Conservation (phyloP, 2,797 vertebrate species). For the Chaetodon trifasciatus region DNA sequence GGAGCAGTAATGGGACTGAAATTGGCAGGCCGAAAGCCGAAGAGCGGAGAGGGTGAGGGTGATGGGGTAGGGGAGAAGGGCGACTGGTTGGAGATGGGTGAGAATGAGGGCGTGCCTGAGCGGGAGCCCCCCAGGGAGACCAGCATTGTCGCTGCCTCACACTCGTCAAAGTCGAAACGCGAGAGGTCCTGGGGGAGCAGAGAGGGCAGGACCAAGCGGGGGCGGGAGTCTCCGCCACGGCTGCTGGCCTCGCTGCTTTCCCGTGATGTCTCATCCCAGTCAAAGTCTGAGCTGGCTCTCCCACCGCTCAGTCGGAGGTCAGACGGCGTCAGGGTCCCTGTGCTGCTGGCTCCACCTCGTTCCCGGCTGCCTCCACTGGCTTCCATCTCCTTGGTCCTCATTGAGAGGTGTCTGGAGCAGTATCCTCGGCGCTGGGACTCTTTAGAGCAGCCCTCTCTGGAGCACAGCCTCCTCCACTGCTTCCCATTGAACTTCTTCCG, state of each 20-base stretch:
- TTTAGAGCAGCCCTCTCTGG: constrained; percentile 93
- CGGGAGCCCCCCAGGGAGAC: constrained; percentile 94
- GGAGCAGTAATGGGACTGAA: constrained; percentile 93
- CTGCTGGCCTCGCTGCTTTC: constrained; percentile 95
- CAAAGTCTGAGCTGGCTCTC: constrained; percentile 90
- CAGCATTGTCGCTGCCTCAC: constrained; percentile 95
- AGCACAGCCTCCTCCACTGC: constrained; percentile 94
- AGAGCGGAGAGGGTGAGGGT: constrained; percentile 91
- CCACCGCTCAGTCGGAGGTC: constrained; percentile 87
- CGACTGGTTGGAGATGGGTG: constrained; percentile 93
- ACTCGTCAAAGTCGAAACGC: constrained; percentile 95
- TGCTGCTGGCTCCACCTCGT: constrained; percentile 90
- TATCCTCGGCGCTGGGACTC: constrained; percentile 94
- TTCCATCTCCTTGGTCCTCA: constrained; percentile 97
- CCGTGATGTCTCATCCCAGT: constrained; percentile 94
- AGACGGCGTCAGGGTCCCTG: constrained; percentile 91
- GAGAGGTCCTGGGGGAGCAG: constrained; percentile 89
- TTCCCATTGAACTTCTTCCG: constrained; percentile 97
- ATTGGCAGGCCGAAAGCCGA: constrained; percentile 92
- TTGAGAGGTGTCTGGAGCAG: constrained; percentile 95
- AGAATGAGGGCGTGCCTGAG: constrained; percentile 92
- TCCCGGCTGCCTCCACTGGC: constrained; percentile 87
- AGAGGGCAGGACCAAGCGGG: constrained; percentile 90
- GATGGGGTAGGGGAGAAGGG: constrained; percentile 93
- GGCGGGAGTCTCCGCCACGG: constrained; percentile 91